These are phyloP conservation scores for Planococcus citri DNA, from an alignment of 1,140 invertebrate species.

Conservation along the genomic window DNA sequence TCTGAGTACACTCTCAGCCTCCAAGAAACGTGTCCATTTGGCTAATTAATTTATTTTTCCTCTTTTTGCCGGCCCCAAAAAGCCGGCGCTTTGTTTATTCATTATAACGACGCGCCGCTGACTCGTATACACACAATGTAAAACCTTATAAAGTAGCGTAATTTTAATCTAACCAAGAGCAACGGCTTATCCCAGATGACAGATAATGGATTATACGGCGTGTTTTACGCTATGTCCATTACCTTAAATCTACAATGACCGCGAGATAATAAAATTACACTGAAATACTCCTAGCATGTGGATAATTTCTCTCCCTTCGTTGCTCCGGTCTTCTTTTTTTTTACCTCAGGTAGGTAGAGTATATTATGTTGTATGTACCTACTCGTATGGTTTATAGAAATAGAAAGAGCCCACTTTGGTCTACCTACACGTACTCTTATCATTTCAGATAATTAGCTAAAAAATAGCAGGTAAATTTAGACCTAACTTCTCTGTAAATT, in stretches of 20 bases:
- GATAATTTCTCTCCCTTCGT: no score
- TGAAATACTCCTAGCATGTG: not conserved
- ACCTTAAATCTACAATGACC: constrained; percentile 6
- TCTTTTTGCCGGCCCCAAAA: not conserved
- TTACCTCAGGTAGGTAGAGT: no score
- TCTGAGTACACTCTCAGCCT: not conserved
- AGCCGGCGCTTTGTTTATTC: not conserved
- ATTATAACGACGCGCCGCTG: not conserved
- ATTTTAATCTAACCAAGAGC: not conserved
- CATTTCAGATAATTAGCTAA: no score
- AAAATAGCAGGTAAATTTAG: no score
- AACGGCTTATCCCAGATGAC: constrained; percentile 1
- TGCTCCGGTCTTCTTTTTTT: no score
- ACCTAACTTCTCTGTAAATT: no score
- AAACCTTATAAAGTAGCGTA: not conserved
- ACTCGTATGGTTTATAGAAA: no score
- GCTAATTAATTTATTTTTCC: constrained; percentile 3
- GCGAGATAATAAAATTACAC: not conserved
- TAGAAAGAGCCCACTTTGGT: no score
- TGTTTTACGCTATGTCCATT: not conserved
- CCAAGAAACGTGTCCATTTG: not conserved
- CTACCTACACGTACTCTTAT: no score
- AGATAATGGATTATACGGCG: constrained; percentile 6
- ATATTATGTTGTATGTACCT: no score
- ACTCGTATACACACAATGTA: not conserved